Evolutionary conservation across 2,888 invertebrate species (phyloP).

Genomic region (Cheilosia soror): DNA sequence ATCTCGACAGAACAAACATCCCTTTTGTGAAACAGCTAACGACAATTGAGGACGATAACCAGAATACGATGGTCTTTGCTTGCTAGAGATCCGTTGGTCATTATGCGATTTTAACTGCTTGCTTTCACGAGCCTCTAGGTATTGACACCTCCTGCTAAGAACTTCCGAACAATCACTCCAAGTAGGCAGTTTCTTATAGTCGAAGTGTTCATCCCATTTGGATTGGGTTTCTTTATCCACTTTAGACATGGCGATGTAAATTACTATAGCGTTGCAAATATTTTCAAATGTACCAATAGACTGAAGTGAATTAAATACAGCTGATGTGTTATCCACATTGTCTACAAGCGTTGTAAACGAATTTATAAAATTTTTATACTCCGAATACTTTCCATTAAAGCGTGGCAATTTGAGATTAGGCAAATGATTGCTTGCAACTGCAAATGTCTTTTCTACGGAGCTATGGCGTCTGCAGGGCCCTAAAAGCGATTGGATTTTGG

Average conservation of each 20-base stretch:
- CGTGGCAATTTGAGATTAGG: slow-evolving; percentile 2
- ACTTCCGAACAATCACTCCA: slow-evolving; percentile 20
- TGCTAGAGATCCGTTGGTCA: background rate
- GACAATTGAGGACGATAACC: slow-evolving; percentile 3
- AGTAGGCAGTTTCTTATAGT: background rate
- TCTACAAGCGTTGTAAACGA: slow-evolving; percentile 10
- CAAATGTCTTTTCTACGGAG: background rate
- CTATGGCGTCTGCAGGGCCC: background rate
- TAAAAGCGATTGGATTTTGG: background rate
- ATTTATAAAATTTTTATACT: slow-evolving; percentile 32
- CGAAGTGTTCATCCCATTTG: slow-evolving; percentile 30
- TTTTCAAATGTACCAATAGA: slow-evolving; percentile 37
- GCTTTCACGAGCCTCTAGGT: background rate
- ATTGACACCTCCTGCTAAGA: slow-evolving; percentile 36
- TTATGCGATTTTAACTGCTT: background rate
- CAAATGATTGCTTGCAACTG: background rate
- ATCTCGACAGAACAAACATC: background rate
- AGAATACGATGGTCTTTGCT: background rate
- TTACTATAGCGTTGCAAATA: slow-evolving; percentile 35
- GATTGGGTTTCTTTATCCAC: slow-evolving; percentile 25
- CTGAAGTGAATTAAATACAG: background rate
- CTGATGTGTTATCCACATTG: background rate
- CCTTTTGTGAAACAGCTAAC: background rate
- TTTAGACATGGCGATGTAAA: slow-evolving; percentile 32
- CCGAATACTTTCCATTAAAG: slow-evolving; percentile 46